Evolutionary conservation across 2,113 vertebrate genomes (phyloP), one percentile per base, ranked within the genome.

Genomic region (Zosterops japonicus): DNA sequence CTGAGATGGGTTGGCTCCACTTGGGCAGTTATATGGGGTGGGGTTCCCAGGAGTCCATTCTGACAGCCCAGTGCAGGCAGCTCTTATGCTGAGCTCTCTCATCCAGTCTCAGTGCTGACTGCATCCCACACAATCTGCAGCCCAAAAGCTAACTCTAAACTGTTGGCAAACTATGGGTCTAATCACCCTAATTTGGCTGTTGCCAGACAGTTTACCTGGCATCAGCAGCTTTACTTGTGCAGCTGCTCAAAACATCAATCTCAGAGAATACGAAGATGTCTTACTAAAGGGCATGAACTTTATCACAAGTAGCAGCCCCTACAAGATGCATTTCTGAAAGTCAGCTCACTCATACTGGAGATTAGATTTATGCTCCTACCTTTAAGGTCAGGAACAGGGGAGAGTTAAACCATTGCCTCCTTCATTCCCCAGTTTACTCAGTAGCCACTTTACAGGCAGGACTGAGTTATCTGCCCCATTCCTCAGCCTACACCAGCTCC

Each of bases 11-110:
- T 52, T 67, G 80, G 68, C 29, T 77, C 13, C 49, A 47, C 11
- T 46, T 29, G 4, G 12, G 41, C 69, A 75, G 64, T 35, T 44
- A 15, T 39, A 13, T 0, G 0, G 33, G 11, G 24, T 2, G 17
- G 36, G 4, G 8, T 20, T 22, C n/a, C 4, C 2, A 25, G 31
- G 31, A 42, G n/a, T 47, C 9, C 9, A 2, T 57, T 80, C 35
- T 39, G 59, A 49, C 35, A 75, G 25, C 29, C 27, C 1, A 4
- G 1, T 6, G 35, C 46, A 80, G 46, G 29, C 56, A 83, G 64
- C 33, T 20, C 27, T 5, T 29, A n/a, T 13, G 33, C 42, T 61
- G 61, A 83, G 61, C 35, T 59, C 55, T 44, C 55, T 44, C 55
- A 49, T 17, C 50, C 70, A 47, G 64, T 19, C 79, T 39, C 71